Base-by-base conservation (phyloP, 2,888 invertebrate genomes). In the Kryphioiulus occultus region DNA sequence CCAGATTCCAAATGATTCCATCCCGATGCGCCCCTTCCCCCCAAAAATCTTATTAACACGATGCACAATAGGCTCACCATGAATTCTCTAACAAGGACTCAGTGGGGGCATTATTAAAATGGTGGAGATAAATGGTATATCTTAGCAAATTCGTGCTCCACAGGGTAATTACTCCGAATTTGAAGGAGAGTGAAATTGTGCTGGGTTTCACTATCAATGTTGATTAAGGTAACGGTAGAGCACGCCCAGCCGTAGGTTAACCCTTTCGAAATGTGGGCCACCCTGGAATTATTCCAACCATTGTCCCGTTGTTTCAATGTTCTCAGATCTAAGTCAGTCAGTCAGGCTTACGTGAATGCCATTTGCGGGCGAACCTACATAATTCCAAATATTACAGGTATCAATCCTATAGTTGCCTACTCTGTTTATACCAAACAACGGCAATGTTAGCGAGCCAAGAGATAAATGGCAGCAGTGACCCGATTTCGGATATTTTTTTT, bases 391-490 rank as follows among this genome's bases (percentile, higher is more conserved):
- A 68, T 68, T 68, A 26, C 68, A 19, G 68, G 68, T 68, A 68
- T 68, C 68, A 68, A 68, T 68, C 68, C 68, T 9, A 53, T 44
- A 44, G 4, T 68, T 68, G 68, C 68, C 68, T 26, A 22, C 68
- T 68, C 22, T 68, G 68, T 68, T 68, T 22, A 68, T 68, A 68
- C 68, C 26, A 68, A 68, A 68, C 68, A 68, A 68, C 68, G 26
- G 19, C 68, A 22, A 19, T 68, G 68, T 68, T 68, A 68, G 68
- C 68, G 19, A 68, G 68, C 68, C 68, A 5, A 68, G 68, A 68
- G 68, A 68, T 68, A 68, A 68, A 68, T 68, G 68, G 68, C 68
- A 68, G 68, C 68, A 68, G 68, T 68, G 68, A 68, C 68, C 68
- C 68, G 68, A 68, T 68, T 68, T 68, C 68, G 68, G 26, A 68